These are phyloP conservation scores for Cheilosia grossa DNA, from an alignment of 2,888 invertebrate genomes.

Conservation along the genomic window DNA sequence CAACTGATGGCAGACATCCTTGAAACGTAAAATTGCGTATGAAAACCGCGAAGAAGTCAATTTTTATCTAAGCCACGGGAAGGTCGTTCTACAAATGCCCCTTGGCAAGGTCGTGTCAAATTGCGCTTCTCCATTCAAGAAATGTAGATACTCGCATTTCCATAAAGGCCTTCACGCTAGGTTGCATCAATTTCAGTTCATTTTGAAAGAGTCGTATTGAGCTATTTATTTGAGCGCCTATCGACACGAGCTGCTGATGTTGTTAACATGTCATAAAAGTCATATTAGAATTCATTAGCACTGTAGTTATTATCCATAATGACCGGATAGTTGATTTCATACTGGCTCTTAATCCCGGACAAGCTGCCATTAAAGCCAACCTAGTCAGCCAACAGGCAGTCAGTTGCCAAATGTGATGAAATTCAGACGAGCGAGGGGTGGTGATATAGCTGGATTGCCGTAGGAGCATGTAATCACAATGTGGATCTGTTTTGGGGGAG, in stretches of 20 bases:
- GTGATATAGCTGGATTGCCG: not conserved
- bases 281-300: constrained; percentile 45
- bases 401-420: not conserved
- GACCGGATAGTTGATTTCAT: constrained; percentile 19
- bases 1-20: constrained; percentile 37
- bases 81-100: too few species aligned
- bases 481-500: not conserved
- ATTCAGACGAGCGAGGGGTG: not conserved
- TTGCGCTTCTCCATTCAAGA: too few species aligned
- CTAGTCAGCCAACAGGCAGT: not conserved
- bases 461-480: not conserved
- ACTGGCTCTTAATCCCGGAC: constrained; percentile 12
- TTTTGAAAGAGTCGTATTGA: too few species aligned
- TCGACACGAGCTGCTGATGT: constrained; percentile 1
- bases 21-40: not conserved
- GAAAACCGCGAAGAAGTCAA: not conserved
- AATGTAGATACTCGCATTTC: too few species aligned
- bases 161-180: too few species aligned
- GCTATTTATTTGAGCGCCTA: constrained; percentile 6
- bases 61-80: too few species aligned
- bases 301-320: constrained; percentile 23
- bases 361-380: constrained; percentile 6
- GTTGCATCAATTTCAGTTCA: too few species aligned
- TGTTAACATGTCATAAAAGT: constrained; percentile 38
- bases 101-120: too few species aligned